Evolutionary conservation across 2,797 vertebrate genomes (phyloP), one percentile per base, ranked within the genome.

Genomic region (Sciurus vulgaris): DNA sequence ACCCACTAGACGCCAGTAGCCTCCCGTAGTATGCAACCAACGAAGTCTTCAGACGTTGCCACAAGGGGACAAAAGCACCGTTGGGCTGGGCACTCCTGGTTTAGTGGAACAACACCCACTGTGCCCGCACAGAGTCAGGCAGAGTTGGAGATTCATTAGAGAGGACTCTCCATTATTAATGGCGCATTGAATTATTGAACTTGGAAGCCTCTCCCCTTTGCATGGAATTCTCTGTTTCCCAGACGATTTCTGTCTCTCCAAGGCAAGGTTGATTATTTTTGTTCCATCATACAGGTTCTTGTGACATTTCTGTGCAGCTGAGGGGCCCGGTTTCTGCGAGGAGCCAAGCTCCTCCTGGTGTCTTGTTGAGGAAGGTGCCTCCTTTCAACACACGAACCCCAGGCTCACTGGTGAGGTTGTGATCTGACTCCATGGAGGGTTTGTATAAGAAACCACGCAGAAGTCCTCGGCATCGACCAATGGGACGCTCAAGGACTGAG

Each of bases 81-180:
- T 63, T 44, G 38, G 20, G 12, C 67, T 35, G n/a, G 24, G 41
- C 77, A 56, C 44, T 47, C 7, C 51, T 6, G 38, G 20, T 47
- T 76, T 77, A 35, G 44, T 63, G 35, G 17, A 59, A 30, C 47
- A 84, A 38, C 51, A 30, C 0, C 11, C 4, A 49, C 26, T 7
- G 10, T 20, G 7, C 33, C 54, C 54, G 47, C 7, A 13, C 72
- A 24, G 33, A 41, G 77, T 18, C 26, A 13, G 11, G 44, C 38
- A 24, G 56, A 69, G 44, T 70, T 79, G 20, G 26, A 38, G 61
- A 73, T 73, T 67, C 73, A 5, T 15, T 3, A 7, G 51, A 1
- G 56, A 65, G 95, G 92, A 41, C 35, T 47, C 73, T 61, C 85
- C n/a, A 4, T 92, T 78, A 47, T 90, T 76, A 72, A 67, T 30